Percentiles rank a stretch among this genome's conserved stretches.
These are phyloP conservation scores for Formica aserva DNA, from an alignment of 2,888 invertebrate species.

Conservation along the genomic window DNA sequence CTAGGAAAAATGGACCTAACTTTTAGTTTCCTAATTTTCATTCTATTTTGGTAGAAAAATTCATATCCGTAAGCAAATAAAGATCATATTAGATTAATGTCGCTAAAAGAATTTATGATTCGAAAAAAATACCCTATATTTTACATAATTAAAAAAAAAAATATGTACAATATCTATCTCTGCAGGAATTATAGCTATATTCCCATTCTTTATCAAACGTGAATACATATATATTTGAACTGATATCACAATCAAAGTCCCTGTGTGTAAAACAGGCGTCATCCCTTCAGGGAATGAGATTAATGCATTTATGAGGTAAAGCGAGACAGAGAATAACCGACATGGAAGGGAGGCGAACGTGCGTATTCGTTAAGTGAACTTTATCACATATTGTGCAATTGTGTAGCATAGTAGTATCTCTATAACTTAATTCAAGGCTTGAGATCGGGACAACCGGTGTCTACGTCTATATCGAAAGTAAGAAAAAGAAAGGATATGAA, in stretches of 20 bases:
- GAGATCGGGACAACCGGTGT: neutral
- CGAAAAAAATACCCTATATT: too few species aligned
- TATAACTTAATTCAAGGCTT: constrained; percentile 11
- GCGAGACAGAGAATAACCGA: constrained; percentile 60
- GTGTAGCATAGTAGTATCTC: neutral
- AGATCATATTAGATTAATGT: too few species aligned
- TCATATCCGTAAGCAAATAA: too few species aligned
- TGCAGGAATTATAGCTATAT: neutral
- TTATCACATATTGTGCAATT: neutral
- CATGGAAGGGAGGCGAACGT: neutral
- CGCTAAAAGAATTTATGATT: too few species aligned
- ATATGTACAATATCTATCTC: neutral
- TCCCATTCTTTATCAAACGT: neutral
- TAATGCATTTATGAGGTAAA: constrained; percentile 53
- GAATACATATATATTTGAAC: neutral
- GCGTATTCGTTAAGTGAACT: neutral
- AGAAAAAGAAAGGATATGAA: neutral
- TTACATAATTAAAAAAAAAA: neutral
- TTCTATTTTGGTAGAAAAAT: too few species aligned
- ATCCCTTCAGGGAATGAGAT: neutral
- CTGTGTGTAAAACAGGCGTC: neutral
- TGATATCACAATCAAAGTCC: constrained; percentile 5
- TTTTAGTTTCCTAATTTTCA: too few species aligned
- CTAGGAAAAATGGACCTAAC: too few species aligned
- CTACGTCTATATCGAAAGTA: neutral